Evolutionary conservation across 2,888 invertebrate genomes (phyloP), one percentile per base, ranked within the genome.

Genomic region (Xanthia togata): DNA sequence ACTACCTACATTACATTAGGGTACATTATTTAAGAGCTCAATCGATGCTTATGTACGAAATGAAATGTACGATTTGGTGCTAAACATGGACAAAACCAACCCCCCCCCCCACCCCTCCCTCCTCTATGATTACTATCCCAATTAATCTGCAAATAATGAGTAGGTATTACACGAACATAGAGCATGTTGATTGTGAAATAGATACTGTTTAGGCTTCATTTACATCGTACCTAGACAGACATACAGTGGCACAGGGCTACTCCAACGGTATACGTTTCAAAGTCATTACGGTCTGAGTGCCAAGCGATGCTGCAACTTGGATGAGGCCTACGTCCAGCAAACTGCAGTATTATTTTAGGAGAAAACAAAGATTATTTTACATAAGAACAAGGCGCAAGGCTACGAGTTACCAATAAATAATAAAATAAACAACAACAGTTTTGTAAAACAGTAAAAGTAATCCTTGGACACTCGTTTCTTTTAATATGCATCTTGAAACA

Each of bases 401-500:
- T 2, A 44, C 14, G 14, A 1, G 35, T 17, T 2, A 47, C 41
- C 44, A 50, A 50, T 50, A 59, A 41, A 69, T 44, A 77, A 72
- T 53, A 78, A 63, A 31, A 41, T 11, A 55, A 35, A n/a, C 12
- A 44, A 23, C 14, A 69, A 31, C 5, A 50, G n/a, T n/a, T 59
- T 38, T 55, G 11, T 65, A 41, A 12, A 60, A 59, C 47, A 35
- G 14, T 41, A 62, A 57, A 31, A 60, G 17, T 20, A 0, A 64
- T 41, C 31, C 38, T 31, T 38, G 50, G 64, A 64, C 26, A 79
- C 53, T 50, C 14, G 41, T 62, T 77, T 41, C 35, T 41, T 73
- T 57, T 63, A 59, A 75, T 60, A 80, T 77, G 59, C 53, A 82
- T 67, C 69, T 65, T 41, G 70, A 65, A 82, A 77, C 60, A 76